Evolutionary conservation across 2,113 vertebrate species (phyloP), one percentile per base, ranked within the genome.

Genomic region (Prunella himalayana): DNA sequence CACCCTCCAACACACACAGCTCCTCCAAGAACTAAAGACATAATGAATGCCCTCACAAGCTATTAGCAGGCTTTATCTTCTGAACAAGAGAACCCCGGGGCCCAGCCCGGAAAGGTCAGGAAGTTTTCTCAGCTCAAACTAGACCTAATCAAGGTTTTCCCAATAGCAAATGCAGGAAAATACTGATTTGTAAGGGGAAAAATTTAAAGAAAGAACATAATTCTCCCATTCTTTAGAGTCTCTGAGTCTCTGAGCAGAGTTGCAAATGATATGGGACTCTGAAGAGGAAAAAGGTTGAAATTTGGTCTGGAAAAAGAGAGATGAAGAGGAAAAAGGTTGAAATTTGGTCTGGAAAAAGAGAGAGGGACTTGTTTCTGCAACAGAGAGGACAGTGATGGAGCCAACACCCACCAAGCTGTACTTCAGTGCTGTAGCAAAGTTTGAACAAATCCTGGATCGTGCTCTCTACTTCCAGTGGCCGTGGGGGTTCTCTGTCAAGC

Each of bases 21-120:
- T 97, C 47, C 92, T 88, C 50, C 88, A 95, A 92, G 70, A 97
- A 85, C 91, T 42, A n/a, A 94, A 84, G 93, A 93, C 64, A 76
- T 53, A 96, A 97, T 70, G 16, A 97, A 95, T 90, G 84, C 83
- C 90, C 97, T 97, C 73, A 71, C 92, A 97, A 96, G 68, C 81
- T 95, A 96, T 97, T 97, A 97, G 78, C 77, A 71, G 75, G 60
- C 89, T 96, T 90, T 89, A 57, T 95, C 82, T 94, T 95, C 59
- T 42, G 64, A 96, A 92, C 39, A 90, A 73, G 92, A 59, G 68
- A 92, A 44, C 50, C 73, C 92, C 2, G 4, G 89, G 94, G 84
- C 56, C 87, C 96, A 72, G 93, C 49, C 59, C 92, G 31, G 93
- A 96, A 84, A 95, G 96, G 84, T 93, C 88, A 91, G 35, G 51